These are phyloP conservation scores for Calycopis cecrops DNA, from an alignment of 1,140 invertebrate species.

Conservation along the genomic window DNA sequence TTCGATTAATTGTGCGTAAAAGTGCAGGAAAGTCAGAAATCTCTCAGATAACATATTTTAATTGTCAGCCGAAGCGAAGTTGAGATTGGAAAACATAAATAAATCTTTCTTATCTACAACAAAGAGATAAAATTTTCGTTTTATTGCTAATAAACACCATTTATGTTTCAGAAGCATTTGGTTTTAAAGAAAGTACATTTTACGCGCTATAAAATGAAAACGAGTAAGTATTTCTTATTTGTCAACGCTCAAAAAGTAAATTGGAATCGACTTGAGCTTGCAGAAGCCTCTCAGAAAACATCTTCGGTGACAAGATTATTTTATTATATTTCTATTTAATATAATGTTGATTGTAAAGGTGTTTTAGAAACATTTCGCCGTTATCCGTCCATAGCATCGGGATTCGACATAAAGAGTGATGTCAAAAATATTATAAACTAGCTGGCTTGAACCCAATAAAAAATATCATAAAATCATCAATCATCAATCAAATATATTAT, in stretches of 20 bases:
- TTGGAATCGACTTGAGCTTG: neutral
- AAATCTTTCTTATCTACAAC: neutral
- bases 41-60: no score
- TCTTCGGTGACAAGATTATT: no score
- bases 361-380: neutral
- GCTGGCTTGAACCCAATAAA: neutral
- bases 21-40: no score
- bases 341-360: neutral
- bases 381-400: neutral
- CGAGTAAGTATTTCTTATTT: neutral
- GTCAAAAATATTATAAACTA: neutral
- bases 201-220: neutral
- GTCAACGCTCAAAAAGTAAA: neutral
- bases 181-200: neutral
- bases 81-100: neutral
- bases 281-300: neutral
- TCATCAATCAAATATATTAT: no score
- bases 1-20: no score
- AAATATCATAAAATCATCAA: no score
- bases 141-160: neutral
- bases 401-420: neutral
- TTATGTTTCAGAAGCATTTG: neutral
- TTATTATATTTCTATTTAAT: neutral
- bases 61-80: no score
- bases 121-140: neutral